Evolutionary conservation across 2,888 invertebrate genomes (phyloP), one percentile per base, ranked within the genome.

Genomic region (Tipula helvola): DNA sequence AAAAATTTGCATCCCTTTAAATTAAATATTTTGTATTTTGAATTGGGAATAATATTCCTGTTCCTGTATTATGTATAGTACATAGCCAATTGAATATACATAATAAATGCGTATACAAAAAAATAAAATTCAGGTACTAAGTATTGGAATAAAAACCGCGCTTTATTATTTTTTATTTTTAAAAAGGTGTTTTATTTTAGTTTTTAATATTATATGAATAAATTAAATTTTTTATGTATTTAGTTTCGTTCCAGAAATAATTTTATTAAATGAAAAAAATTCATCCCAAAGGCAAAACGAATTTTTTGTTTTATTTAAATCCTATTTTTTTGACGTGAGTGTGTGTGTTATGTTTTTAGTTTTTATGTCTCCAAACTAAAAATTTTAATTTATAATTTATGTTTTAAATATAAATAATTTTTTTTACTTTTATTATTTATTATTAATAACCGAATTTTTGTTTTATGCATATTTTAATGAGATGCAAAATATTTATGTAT

Each of bases 191-290:
- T 71, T 71, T 71, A 71, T 71, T 71, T 71, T 71, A 28, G 28
- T 71, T 71, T 71, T 71, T 3, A 71, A 28, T 71, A 28, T 71
- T 71, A 71, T n/a, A 71, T 71, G 71, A 71, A 71, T 71, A 71
- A 71, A 71, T 71, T 71, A 71, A 71, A 71, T 71, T 71, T 71
- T 71, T 71, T 71, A 71, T 71, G 71, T 71, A 71, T 71, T 71
- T 71, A 71, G 10, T 71, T 71, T 71, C 71, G 71, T 71, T 71
- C 71, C 71, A 71, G 71, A 71, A 71, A 71, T 71, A 71, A 71
- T 71, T 71, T 57, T 71, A 71, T 10, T 28, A 71, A 71, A 71
- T 39, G 39, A 39, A 39, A 39, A 39, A 39, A 39, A 39, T 28
- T 71, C 71, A 71, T 71, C 71, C 71, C 71, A 71, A 71, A 71